Base-by-base conservation (phyloP, 2,113 vertebrate species). In the Amia ocellicauda region DNA sequence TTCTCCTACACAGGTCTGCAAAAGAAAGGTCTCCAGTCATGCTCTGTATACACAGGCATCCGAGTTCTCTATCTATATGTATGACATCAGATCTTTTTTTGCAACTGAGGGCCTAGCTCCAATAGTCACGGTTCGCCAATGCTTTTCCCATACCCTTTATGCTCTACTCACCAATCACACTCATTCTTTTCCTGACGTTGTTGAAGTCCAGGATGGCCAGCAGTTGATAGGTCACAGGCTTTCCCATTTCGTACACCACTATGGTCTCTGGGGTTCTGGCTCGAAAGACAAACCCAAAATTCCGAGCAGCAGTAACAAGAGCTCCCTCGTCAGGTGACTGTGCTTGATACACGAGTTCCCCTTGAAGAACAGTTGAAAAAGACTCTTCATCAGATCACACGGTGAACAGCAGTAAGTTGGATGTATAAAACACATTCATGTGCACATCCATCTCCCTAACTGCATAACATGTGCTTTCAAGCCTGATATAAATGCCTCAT, bases 281-380 rank as follows among this genome's bases (percentile, higher is more conserved):
- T 54, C 88, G 81, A 68, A 89, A 90, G 67, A 88, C 69, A 27
- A 90, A 91, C 7, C 86, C 89, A 52, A 87, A 86, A 69, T 89
- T 82, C 69, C 83, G 84, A 57, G 88, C 87, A 17, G 88, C 86
- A 1, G 85, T 89, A 13, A 90, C 89, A 28, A 91, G 66, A 13
- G 86, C 88, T 36, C 86, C 89, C 83, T 90, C 88, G 71, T 90
- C 88, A 11, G 88, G 89, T 31, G 88, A 90, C 1, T 90, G 88
- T 54, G 85, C 88, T 74, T 88, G 86, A 65, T 90, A 90, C 67
- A 76, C 51, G 51, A 91, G 64, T n/a, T 90, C 72, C 29, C 85
- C 88, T 91, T 23, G 7, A 14, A 65, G 14, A 40, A 53, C 31
- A 52, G 69, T 68, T 53, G 20, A 69, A 58, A 66, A 17, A 52